These are phyloP conservation scores for Aphelinus certus DNA, from an alignment of 1,140 invertebrate genomes.

Conservation along the genomic window DNA sequence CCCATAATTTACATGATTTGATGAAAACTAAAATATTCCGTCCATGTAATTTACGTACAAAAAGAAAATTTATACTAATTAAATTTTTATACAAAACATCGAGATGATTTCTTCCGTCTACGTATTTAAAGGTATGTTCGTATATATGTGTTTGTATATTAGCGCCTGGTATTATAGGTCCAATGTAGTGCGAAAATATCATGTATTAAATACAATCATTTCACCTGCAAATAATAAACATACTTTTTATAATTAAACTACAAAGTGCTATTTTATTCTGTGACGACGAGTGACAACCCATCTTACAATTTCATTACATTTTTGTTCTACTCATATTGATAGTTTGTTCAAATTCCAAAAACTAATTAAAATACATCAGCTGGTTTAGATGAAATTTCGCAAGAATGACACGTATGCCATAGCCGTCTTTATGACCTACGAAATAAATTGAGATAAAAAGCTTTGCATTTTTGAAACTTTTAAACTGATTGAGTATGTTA, in stretches of 20 bases:
- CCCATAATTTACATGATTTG: too few relatives aligned
- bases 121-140: not conserved
- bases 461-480: not conserved
- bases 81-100: not conserved
- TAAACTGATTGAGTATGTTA: not conserved
- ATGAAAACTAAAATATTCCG: conserved; percentile 4
- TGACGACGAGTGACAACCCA: too few relatives aligned
- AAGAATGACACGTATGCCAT: conserved; percentile 13
- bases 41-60: not conserved
- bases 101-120: not conserved
- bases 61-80: not conserved
- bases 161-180: conserved; percentile 18
- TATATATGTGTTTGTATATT: conserved; percentile 2
- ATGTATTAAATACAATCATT: conserved; percentile 36
- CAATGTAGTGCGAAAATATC: conserved; percentile 30
- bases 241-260: conserved; percentile 40
- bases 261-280: too few relatives aligned
- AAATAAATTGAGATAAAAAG: not conserved
- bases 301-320: too few relatives aligned
- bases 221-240: conserved; percentile 48
- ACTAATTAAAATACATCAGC: too few relatives aligned
- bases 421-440: not conserved
- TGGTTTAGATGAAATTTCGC: not conserved
- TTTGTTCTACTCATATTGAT: too few relatives aligned
- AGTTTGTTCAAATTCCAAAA: too few relatives aligned